Conservation (phyloP, 2,113 vertebrate genomes). For the Abramis brama region DNA sequence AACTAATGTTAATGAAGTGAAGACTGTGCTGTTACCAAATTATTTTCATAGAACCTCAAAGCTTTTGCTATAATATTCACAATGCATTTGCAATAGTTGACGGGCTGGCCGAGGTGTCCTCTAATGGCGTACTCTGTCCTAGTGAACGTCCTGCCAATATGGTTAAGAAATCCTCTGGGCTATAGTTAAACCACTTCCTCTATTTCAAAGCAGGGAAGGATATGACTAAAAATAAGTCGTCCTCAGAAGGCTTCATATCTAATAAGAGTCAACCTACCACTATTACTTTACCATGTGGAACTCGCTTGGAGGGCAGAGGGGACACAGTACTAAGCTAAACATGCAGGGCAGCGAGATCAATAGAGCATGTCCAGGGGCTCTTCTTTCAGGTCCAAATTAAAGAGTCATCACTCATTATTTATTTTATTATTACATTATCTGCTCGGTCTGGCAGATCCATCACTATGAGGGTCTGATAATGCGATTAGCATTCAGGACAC, state of each 20-base stretch:
- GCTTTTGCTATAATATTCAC: background rate
- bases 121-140: background rate
- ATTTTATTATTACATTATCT: conserved; percentile 58
- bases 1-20: background rate
- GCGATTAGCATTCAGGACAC: conserved; percentile 50
- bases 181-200: conserved; percentile 17
- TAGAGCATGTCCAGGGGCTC: conserved; percentile 50
- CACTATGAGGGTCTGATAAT: conserved; percentile 48
- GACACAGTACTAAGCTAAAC: conserved; percentile 53
- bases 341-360: conserved; percentile 56
- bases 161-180: background rate
- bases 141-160: background rate
- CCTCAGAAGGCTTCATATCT: conserved; percentile 60
- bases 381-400: conserved; percentile 51
- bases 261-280: conserved; percentile 48
- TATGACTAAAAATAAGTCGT: conserved; percentile 65
- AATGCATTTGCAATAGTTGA: too few species aligned
- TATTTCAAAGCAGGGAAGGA: conserved; percentile 51
- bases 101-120: background rate
- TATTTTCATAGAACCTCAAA: background rate
- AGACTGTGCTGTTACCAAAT: background rate
- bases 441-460: conserved; percentile 33
- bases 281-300: conserved; percentile 27
- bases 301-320: conserved; percentile 45
- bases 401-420: conserved; percentile 51